These are phyloP conservation scores for Pampus argenteus DNA, from an alignment of 2,797 vertebrate genomes.

Conservation along the genomic window DNA sequence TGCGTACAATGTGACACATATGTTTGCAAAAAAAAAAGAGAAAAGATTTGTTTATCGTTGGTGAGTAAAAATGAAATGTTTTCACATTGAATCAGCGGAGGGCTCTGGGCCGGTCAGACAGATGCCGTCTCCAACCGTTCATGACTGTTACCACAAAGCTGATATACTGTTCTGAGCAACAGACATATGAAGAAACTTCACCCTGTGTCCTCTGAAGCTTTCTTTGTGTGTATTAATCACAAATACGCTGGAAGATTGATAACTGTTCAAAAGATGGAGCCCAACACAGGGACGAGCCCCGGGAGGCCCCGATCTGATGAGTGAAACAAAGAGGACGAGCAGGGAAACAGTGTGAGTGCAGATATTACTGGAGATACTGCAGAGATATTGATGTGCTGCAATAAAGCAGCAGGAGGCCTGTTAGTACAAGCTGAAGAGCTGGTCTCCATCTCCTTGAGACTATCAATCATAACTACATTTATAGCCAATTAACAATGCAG, in stretches of 20 bases:
- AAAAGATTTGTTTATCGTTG: slow-evolving; percentile 13
- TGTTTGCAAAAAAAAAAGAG: slow-evolving; percentile 18
- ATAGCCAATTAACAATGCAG: slow-evolving; percentile 52
- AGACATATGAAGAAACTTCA: slow-evolving; percentile 5
- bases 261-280: slow-evolving; percentile 47
- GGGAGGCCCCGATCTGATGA: slow-evolving; percentile 57
- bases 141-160: slow-evolving; percentile 19
- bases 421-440: slow-evolving; percentile 59
- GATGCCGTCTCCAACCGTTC: slow-evolving; percentile 38
- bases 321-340: slow-evolving; percentile 57
- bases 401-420: slow-evolving; percentile 63
- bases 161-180: slow-evolving; percentile 33
- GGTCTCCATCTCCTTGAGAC: slow-evolving; percentile 42
- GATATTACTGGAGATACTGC: slow-evolving; percentile 52
- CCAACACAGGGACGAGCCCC: slow-evolving; percentile 33
- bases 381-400: slow-evolving; percentile 67
- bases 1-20: neutral
- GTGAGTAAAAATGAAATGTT: slow-evolving; percentile 12
- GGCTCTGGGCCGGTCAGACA: slow-evolving; percentile 18
- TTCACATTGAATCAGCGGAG: slow-evolving; percentile 21
- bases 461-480: slow-evolving; percentile 60
- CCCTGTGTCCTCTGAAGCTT: slow-evolving; percentile 31
- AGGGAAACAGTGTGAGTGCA: slow-evolving; percentile 48
- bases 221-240: slow-evolving; percentile 47
- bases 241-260: slow-evolving; percentile 48